Evolutionary conservation across 2,797 vertebrate genomes (phyloP), one percentile per base, ranked within the genome.

Genomic region (Poeciliopsis turneri): DNA sequence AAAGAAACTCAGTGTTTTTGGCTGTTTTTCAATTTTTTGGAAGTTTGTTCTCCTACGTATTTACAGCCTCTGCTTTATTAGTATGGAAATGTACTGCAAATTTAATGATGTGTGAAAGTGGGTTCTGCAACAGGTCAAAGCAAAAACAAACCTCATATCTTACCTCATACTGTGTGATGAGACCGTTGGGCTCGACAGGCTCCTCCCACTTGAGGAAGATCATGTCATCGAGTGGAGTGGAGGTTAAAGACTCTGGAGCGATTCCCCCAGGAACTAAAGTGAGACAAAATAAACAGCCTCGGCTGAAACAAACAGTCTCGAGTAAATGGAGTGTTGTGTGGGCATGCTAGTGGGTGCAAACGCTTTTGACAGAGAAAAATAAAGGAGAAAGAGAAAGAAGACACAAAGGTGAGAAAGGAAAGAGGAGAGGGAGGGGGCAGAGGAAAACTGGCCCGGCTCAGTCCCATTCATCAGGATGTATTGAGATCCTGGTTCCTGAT

Each of bases 201-300:
- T 99, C 98, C 92, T 98, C 97, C 98, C 98, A 98, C 84, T 98
- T 97, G 73, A 99, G 95, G 82, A 98, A 97, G 79, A 99, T 97
- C 97, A 98, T 97, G 93, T 99, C 98, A 71, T 99, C 98, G 78
- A 98, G 88, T 0, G 97, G 96, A 3, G 97, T 97, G 92, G 98
- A 97, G 81, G 96, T 97, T 87, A 99, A 94, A 1, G 97, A 98
- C 89, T 99, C 97, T 0, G 97, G 95, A 41, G 97, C 95, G 0
- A 99, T 98, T 89, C 96, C 96, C 0, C 98, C 97, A 0, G 98
- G 98, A 87, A 98, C 97, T 99, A 72, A 46, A 80, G 82, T 18
- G 16, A 75, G 76, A 78, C 78, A 90, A 82, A 90, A 69, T 6
- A 41, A 68, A 92, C 83, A 89, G 77, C 59, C 47, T 30, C 49